Evolutionary conservation across 2,797 vertebrate genomes (phyloP).

Genomic region (Luscinia megarhynchos): DNA sequence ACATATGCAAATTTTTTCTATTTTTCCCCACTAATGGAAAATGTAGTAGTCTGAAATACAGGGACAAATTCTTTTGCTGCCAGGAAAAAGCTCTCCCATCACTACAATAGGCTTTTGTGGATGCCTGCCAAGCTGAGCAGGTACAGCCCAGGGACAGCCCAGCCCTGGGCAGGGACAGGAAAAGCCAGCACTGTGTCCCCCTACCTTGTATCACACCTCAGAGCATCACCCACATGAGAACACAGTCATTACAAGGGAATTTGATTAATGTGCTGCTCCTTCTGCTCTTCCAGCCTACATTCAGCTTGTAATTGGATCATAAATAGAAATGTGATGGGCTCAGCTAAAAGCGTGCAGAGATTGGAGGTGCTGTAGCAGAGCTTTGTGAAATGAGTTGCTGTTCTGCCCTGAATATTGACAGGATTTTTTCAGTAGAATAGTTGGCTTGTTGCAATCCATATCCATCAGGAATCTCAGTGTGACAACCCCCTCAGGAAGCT

Average conservation of each 20-base stretch:
- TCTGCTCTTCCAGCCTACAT: not conserved
- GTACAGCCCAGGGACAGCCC: not conserved
- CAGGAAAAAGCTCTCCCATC: not conserved
- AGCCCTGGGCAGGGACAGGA: not conserved
- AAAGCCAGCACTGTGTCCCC: not conserved
- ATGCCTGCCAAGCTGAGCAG: not conserved
- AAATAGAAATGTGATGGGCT: not conserved
- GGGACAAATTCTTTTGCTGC: not conserved
- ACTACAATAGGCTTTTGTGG: not conserved
- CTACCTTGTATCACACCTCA: not conserved
- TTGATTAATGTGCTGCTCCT: not conserved
- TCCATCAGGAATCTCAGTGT: not conserved
- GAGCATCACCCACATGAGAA: not conserved
- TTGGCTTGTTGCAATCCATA: not conserved
- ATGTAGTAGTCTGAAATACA: not conserved
- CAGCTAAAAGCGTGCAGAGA: not conserved
- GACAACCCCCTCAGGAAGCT: not conserved
- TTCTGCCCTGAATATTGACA: not conserved
- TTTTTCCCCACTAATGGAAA: conserved; percentile 18
- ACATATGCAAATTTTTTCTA: not conserved
- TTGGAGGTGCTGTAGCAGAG: not conserved
- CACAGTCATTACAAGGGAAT: not conserved
- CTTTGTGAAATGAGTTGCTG: not conserved
- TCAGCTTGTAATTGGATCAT: conserved; percentile 1
- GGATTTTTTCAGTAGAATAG: not conserved